These are phyloP conservation scores for Cyrtodaria siliqua DNA, from an alignment of 2,888 invertebrate species.

Conservation along the genomic window DNA sequence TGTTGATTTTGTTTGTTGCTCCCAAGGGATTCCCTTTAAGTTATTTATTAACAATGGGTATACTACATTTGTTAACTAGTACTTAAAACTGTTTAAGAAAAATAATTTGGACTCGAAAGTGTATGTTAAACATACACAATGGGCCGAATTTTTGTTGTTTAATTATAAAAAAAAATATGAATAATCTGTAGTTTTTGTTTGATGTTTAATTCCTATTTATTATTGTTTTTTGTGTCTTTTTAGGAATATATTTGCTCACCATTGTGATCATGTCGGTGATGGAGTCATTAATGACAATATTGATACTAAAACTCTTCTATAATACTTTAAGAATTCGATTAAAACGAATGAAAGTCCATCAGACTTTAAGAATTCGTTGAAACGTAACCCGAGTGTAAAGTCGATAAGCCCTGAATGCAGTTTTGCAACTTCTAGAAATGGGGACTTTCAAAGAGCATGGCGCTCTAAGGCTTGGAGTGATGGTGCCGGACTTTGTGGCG, in stretches of 20 bases:
- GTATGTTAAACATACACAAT: no score
- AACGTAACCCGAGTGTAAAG: constrained; percentile 46
- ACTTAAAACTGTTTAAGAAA: no score
- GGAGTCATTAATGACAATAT: constrained; percentile 40
- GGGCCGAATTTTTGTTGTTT: no score
- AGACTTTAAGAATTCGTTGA: constrained; percentile 42
- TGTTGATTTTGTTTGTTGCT: no score
- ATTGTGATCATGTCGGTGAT: constrained; percentile 35
- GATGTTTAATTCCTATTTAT: no score
- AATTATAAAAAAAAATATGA: no score
- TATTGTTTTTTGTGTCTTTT: no score
- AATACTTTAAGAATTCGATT: constrained; percentile 41
- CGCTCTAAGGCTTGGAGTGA: constrained; percentile 37
- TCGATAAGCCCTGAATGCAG: constrained; percentile 51
- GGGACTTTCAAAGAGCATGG: constrained; percentile 30
- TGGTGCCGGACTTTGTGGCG: constrained; percentile 42
- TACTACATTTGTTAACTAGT: no score
- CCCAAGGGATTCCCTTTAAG: no score
- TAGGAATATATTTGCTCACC: constrained; percentile 40
- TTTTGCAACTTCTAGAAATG: constrained; percentile 51
- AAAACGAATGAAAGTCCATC: constrained; percentile 33
- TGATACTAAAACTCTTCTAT: constrained; percentile 37
- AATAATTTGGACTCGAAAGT: no score
- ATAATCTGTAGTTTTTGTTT: no score
- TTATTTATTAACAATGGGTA: no score